phyloP scores from a whole-genome alignment of 2,113 vertebrate species.

The Neomonachus schauinslandi region DNA sequence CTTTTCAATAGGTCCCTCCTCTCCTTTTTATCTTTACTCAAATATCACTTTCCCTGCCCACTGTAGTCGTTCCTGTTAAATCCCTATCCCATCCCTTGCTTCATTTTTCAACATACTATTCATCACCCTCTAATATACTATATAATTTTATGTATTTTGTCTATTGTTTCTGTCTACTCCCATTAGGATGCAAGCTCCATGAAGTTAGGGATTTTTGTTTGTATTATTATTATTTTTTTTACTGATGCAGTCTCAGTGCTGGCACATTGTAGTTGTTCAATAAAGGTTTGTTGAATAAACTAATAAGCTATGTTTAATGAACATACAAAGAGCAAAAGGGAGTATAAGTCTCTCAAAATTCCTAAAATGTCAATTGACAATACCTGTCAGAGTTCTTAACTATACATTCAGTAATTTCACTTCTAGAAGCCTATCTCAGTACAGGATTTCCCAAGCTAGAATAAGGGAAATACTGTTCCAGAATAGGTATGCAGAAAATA shows the following conservation, averaged over 20 bases:
- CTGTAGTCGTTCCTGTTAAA: background rate
- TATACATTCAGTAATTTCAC: background rate
- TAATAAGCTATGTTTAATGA: background rate
- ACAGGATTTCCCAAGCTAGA: background rate
- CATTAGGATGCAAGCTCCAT: background rate
- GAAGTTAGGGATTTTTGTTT: background rate
- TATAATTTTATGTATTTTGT: background rate
- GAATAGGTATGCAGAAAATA: background rate
- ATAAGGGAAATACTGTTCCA: conserved; percentile 14
- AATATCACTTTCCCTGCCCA: background rate
- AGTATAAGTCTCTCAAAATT: background rate
- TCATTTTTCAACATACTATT: background rate
- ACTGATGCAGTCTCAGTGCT: background rate
- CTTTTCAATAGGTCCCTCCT: background rate
- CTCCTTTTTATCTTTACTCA: background rate
- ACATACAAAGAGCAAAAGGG: background rate
- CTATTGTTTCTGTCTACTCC: background rate
- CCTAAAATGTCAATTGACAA: background rate
- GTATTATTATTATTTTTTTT: background rate
- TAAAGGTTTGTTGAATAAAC: background rate
- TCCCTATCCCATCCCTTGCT: background rate
- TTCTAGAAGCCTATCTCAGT: background rate
- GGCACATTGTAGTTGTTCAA: background rate
- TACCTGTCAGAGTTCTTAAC: background rate
- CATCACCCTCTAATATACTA: background rate